Percentiles rank a stretch among this genome's conserved stretches.
These are phyloP conservation scores for Drosophila murphyi DNA, from an alignment of 1,140 invertebrate species.

Conservation along the genomic window DNA sequence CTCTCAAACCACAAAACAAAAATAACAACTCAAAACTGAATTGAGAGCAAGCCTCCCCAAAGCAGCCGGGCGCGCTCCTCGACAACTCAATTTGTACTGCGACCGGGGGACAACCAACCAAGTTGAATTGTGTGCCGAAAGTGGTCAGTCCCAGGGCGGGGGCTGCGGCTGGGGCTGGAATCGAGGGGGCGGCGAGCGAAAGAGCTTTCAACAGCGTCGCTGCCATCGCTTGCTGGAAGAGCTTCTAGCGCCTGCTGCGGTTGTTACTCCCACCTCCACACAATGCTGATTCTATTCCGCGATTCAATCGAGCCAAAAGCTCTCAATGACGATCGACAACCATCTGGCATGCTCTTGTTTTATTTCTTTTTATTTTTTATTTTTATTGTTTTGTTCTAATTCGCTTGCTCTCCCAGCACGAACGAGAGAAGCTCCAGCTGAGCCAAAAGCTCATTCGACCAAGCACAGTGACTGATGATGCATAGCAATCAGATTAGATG, in stretches of 20 bases:
- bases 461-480: neutral
- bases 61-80: conserved; percentile 52
- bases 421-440: conserved; percentile 2
- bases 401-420: neutral
- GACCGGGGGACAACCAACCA: conserved; percentile 10
- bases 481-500: neutral
- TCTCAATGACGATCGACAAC: conserved; percentile 19
- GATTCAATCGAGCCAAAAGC: conserved; percentile 30
- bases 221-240: neutral
- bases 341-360: neutral
- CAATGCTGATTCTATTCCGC: neutral
- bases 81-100: conserved; percentile 73
- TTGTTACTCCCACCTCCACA: neutral
- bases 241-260: neutral
- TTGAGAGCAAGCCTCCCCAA: conserved; percentile 8
- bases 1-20: conserved; percentile 1
- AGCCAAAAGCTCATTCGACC: neutral
- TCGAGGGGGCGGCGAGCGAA: conserved; percentile 15
- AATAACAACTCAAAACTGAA: conserved; percentile 22
- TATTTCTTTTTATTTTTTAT: neutral
- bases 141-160: conserved; percentile 7
- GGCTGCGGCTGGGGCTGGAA: conserved; percentile 13
- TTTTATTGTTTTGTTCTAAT: neutral
- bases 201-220: conserved; percentile 47
- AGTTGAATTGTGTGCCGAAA: conserved; percentile 35